A percentile compares a stretch with the other conserved stretches of the same genome.
phyloP scores from a whole-genome alignment of 2,888 invertebrate species.

The Baronia brevicornis region DNA sequence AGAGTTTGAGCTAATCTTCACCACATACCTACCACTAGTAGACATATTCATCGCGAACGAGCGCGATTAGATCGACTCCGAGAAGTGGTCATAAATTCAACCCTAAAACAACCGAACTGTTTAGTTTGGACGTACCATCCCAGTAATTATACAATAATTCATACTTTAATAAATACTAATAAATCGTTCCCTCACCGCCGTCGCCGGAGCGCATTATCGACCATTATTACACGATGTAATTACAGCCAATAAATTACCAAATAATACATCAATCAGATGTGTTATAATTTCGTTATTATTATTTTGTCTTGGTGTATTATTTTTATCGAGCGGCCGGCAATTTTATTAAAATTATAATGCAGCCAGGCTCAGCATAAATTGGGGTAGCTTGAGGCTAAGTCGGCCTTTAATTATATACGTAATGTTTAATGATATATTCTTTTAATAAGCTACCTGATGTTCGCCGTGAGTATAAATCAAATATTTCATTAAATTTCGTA shows the following conservation, averaged over 20 bases:
- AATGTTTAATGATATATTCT: constrained; percentile 74
- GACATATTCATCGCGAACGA: constrained; percentile 45
- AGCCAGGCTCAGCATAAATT: constrained; percentile 52
- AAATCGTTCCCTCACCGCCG: constrained; percentile 61
- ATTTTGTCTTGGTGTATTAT: constrained; percentile 38
- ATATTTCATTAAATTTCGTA: constrained; percentile 73
- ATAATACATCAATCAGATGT: constrained; percentile 76
- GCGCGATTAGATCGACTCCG: constrained; percentile 59
- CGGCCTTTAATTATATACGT: constrained; percentile 71
- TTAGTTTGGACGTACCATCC: constrained; percentile 70
- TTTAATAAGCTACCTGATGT: constrained; percentile 75
- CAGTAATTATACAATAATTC: constrained; percentile 75
- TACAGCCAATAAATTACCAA: constrained; percentile 73
- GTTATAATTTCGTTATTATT: constrained; percentile 70
- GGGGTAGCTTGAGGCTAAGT: constrained; percentile 68
- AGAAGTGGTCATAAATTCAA: constrained; percentile 66
- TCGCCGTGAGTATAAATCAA: constrained; percentile 68
- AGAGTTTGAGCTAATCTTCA: too few species aligned
- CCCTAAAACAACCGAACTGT: constrained; percentile 69
- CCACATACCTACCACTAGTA: too few species aligned
- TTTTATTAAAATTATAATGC: constrained; percentile 75
- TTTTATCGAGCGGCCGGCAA: constrained; percentile 59
- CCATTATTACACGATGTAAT: constrained; percentile 74
- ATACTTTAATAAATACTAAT: constrained; percentile 75
- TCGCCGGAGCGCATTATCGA: constrained; percentile 57